Base-by-base conservation (phyloP, 2,888 invertebrate species). In the Fragum sueziense region DNA sequence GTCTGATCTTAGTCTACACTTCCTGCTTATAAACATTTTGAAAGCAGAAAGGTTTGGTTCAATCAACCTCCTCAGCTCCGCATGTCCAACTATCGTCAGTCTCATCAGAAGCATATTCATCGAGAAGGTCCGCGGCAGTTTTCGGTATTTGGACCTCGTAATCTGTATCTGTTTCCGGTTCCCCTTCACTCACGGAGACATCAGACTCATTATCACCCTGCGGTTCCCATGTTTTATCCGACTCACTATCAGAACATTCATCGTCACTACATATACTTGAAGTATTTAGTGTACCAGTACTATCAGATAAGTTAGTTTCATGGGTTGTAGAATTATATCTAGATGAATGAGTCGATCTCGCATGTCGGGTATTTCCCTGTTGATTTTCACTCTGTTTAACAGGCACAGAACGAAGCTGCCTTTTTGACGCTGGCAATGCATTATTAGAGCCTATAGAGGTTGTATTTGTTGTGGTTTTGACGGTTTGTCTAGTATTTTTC, bases 1-100 rank as follows among this genome's bases (percentile, higher is more conserved):
- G n/a, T n/a, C n/a, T n/a, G n/a, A n/a, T n/a, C n/a, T n/a, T n/a
- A n/a, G n/a, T n/a, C n/a, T n/a, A n/a, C n/a, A n/a, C n/a, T n/a
- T n/a, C n/a, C n/a, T n/a, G n/a, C n/a, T n/a, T n/a, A n/a, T n/a
- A n/a, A n/a, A n/a, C n/a, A n/a, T n/a, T n/a, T n/a, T n/a, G n/a
- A n/a, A n/a, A n/a, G n/a, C n/a, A n/a, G n/a, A n/a, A n/a, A n/a
- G n/a, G n/a, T n/a, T n/a, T n/a, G n/a, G n/a, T 29, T 41, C 41
- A 65, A 41, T 65, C 65, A 34, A 52, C 14, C 33, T 17, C 67
- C 33, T 61, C 57, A 76, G 73, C 71, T 6, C 59, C 76, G 0
- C 80, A 79, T 17, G 82, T 73, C 89, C 89, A 89, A 62, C 87
- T 88, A 27, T 85, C 86, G 76, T 89, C 89, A 0, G 87, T 79